Percentiles rank a stretch among this genome's conserved stretches.
Evolutionary conservation across 2,888 invertebrate species (phyloP).

Genomic region (Meloe dianella): DNA sequence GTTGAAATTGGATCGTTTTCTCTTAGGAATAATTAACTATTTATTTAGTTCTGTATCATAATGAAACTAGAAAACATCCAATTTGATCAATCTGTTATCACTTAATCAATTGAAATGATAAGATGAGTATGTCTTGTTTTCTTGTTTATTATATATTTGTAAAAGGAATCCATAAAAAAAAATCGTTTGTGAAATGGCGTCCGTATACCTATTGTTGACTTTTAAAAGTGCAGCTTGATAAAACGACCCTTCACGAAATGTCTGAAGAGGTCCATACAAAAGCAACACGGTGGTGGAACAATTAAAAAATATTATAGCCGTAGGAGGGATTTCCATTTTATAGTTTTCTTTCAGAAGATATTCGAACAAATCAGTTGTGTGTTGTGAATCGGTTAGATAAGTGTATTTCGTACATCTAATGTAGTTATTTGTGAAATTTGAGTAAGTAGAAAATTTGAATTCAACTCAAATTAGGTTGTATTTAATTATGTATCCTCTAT

Average conservation of each 20-base stretch:
- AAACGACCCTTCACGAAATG: conserved; percentile 46
- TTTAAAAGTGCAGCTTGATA: conserved; percentile 40
- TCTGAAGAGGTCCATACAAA: conserved; percentile 47
- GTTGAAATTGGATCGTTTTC: no score
- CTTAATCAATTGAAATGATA: no score
- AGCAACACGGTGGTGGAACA: conserved; percentile 52
- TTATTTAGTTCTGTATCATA: conserved; percentile 37
- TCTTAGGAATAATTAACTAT: conserved; percentile 29
- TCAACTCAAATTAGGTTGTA: neutral
- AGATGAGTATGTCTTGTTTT: no score
- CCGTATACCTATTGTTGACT: conserved; percentile 39
- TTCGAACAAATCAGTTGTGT: conserved; percentile 56
- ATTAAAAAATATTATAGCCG: conserved; percentile 55
- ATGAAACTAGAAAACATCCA: conserved; percentile 21
- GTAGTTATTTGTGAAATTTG: neutral
- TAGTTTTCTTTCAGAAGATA: conserved; percentile 53
- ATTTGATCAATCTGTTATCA: no score
- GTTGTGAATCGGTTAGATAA: conserved; percentile 39
- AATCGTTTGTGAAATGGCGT: conserved; percentile 42
- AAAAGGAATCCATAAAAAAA: no score
- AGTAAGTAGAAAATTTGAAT: neutral
- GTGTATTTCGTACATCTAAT: neutral
- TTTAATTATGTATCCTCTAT: no score
- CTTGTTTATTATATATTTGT: no score
- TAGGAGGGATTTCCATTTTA: conserved; percentile 57